A percentile compares a stretch with the other conserved stretches of the same genome.
Evolutionary conservation across 2,797 vertebrate species (phyloP).

Genomic region (Spatula clypeata): DNA sequence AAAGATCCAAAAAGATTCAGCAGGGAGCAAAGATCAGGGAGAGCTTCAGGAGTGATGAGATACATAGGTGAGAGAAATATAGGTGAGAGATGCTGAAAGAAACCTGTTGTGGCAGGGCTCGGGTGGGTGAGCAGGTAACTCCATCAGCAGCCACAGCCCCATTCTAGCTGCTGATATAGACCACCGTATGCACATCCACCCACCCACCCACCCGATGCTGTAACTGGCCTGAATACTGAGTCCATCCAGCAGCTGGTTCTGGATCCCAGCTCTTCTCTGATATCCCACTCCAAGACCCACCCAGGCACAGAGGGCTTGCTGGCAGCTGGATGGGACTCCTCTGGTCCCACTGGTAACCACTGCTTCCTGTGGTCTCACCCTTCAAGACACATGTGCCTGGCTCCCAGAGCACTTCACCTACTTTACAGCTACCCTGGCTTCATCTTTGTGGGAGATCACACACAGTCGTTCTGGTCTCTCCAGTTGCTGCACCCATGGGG

Average conservation of each 20-base stretch:
- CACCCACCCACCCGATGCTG: not conserved
- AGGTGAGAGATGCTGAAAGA: too few species aligned
- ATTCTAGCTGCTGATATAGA: too few species aligned
- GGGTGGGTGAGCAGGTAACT: too few species aligned
- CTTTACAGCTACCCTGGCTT: not conserved
- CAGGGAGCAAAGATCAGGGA: too few species aligned
- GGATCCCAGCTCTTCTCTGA: not conserved
- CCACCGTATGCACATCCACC: too few species aligned
- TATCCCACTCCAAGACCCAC: not conserved
- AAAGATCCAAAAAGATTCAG: too few species aligned
- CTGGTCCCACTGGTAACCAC: not conserved
- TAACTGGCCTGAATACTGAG: not conserved
- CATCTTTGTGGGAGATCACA: not conserved
- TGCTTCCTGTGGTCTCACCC: not conserved
- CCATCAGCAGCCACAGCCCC: too few species aligned
- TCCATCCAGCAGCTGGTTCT: not conserved
- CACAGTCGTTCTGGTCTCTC: rapidly evolving
- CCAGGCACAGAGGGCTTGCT: not conserved
- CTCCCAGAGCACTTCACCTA: not conserved
- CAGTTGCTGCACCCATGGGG: not conserved
- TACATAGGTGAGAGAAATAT: too few species aligned
- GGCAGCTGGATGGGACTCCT: not conserved
- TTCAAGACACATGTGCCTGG: rapidly evolving
- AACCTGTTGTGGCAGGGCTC: too few species aligned
- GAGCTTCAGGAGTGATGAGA: too few species aligned